Base-by-base conservation (phyloP, 2,797 vertebrate species). In the Anolis apletophallus region DNA sequence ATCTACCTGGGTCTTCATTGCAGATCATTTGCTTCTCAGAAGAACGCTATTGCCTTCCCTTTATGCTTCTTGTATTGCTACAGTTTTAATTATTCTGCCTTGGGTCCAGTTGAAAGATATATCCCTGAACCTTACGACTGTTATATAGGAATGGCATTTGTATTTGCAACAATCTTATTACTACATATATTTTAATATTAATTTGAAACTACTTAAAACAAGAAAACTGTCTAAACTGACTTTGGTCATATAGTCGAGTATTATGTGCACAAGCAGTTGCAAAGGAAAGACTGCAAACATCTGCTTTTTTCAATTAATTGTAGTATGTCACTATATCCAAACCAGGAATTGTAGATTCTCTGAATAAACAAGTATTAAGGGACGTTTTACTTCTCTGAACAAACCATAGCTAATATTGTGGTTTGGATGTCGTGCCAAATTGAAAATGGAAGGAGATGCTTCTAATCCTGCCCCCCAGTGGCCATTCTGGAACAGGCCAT, bases 151-250 rank as follows among this genome's bases (percentile, higher is more conserved):
- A 52, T 81, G 69, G 2, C 59, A 86, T 23, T 68, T 80, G 21
- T 80, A 71, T 85, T 78, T 78, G n/a, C 71, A 67, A 13, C 21
- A 52, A 23, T 71, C 29, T 29, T 40, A 69, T 46, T 57, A 34
- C 36, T 85, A 46, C 16, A 72, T 79, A 69, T 68, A 84, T 26
- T 64, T 55, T 54, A 78, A 36, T 36, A 68, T 77, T 67, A 40
- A 57, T 14, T 71, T 71, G 57, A 69, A 78, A 40, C 34, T 85
- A 55, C 11, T 71, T 79, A 29, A 50, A 79, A 61, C 46, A 59
- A 77, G n/a, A n/a, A 55, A 23, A 21, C 1, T 61, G 34, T 73
- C 34, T 74, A 74, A 74, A 61, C 29, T 46, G 36, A 10, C 46
- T 7, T 50, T 36, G 36, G 50, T 46, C 11, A 61, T n/a, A 40